Evolutionary conservation across 1,140 invertebrate species (phyloP).

Genomic region (Gonatopus flavifemur): DNA sequence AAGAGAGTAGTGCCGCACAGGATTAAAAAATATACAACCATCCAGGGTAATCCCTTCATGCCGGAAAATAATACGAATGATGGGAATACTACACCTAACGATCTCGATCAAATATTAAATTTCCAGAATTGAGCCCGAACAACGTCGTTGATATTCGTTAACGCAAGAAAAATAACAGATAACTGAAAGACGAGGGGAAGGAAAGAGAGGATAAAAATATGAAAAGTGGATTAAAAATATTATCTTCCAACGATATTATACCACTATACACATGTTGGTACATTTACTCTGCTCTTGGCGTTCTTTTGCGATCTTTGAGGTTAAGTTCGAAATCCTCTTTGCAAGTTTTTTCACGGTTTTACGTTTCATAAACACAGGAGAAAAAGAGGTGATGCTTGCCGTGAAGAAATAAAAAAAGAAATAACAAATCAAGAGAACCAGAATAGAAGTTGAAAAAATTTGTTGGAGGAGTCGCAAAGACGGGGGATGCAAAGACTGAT

Average conservation of each 20-base stretch:
- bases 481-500: slow-evolving; percentile 1
- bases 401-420: too few relatives aligned
- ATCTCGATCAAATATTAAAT: slow-evolving; percentile 50
- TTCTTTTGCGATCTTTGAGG: slow-evolving; percentile 10
- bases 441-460: too few relatives aligned
- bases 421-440: too few relatives aligned
- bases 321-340: slow-evolving; percentile 53
- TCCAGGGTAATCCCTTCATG: slow-evolving; percentile 50
- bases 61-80: slow-evolving; percentile 53
- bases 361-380: slow-evolving; percentile 57
- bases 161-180: slow-evolving; percentile 31
- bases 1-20: slow-evolving; percentile 30
- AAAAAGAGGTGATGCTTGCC: too few relatives aligned
- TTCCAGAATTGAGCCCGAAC: slow-evolving; percentile 47
- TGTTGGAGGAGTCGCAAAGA: slow-evolving; percentile 8
- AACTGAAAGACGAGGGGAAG: not conserved
- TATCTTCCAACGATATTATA: slow-evolving; percentile 49
- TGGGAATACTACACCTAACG: slow-evolving; percentile 51
- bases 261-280: not conserved
- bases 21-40: slow-evolving; percentile 52
- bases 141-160: slow-evolving; percentile 52
- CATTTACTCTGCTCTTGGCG: not conserved
- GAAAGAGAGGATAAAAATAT: slow-evolving; percentile 4
- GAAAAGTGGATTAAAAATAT: slow-evolving; percentile 50
- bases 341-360: slow-evolving; percentile 57